These are phyloP conservation scores for Serripes groenlandicus DNA, from an alignment of 2,888 invertebrate genomes.

Conservation along the genomic window DNA sequence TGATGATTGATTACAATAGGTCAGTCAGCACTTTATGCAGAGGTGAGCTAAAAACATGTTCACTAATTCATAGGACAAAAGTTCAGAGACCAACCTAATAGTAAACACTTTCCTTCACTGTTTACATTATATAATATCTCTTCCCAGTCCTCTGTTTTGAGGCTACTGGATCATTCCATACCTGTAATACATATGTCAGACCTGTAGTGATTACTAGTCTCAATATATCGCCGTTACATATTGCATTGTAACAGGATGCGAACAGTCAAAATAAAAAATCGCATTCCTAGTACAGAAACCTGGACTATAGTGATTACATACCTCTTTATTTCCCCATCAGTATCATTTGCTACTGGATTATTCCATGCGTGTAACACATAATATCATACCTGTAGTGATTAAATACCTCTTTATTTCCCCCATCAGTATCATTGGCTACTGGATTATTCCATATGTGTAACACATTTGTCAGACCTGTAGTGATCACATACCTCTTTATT, in stretches of 20 bases:
- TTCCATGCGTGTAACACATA: not conserved
- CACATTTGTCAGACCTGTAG: conserved; percentile 15
- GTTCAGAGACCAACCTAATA: no score
- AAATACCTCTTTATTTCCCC: no score
- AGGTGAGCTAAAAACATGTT: no score
- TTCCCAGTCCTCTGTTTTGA: no score
- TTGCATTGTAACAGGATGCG: conserved; percentile 31
- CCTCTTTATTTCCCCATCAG: no score
- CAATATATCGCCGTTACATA: conserved; percentile 36
- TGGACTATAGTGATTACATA: not conserved
- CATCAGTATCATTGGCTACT: conserved; percentile 31
- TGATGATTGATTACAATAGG: no score
- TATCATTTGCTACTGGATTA: conserved; percentile 12
- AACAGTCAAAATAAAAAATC: no score
- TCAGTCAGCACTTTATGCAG: no score
- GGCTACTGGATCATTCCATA: not conserved
- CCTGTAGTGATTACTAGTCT: conserved; percentile 34
- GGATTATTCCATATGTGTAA: conserved; percentile 42
- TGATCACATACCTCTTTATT: conserved; percentile 31
- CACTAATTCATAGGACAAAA: no score
- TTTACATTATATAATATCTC: no score
- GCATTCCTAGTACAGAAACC: conserved; percentile 25
- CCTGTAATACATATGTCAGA: not conserved
- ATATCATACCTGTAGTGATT: no score
- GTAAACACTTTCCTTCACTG: no score